Percentiles rank a stretch among this genome's conserved stretches.
Evolutionary conservation across 2,888 invertebrate species (phyloP).

Genomic region (Conops quadrifasciatus): DNA sequence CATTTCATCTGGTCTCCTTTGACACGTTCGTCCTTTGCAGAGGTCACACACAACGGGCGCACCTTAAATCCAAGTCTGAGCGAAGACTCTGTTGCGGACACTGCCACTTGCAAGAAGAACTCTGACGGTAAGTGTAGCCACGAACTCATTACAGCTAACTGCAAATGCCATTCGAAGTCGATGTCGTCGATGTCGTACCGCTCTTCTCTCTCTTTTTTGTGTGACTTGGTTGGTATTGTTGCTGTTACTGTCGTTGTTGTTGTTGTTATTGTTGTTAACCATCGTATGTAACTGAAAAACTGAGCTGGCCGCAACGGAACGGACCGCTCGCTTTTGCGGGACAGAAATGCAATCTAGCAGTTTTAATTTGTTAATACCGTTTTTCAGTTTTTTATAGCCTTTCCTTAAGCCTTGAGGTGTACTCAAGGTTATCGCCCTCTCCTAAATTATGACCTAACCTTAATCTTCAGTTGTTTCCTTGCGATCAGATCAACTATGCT

Average conservation of each 20-base stretch:
- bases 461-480: conserved; percentile 8
- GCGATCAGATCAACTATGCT: background rate
- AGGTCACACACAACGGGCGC: conserved; percentile 67
- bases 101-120: conserved; percentile 81
- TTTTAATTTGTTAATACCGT: no score
- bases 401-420: background rate
- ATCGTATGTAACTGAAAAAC: conserved; percentile 8
- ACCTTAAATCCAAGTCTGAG: conserved; percentile 78
- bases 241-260: no score
- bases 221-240: conserved; percentile 31
- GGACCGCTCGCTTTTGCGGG: background rate
- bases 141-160: conserved; percentile 41
- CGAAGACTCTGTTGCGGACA: conserved; percentile 84
- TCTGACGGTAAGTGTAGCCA: conserved; percentile 77
- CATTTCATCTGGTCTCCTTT: conserved; percentile 51
- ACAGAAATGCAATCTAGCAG: no score
- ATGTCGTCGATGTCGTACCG: conserved; percentile 43
- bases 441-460: background rate
- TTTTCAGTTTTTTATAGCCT: conserved; percentile 1
- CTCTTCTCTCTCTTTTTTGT: conserved; percentile 35
- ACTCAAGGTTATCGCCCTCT: background rate
- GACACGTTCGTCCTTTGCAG: conserved; percentile 62
- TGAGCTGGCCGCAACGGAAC: no score
- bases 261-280: conserved; percentile 11
- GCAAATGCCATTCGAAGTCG: conserved; percentile 45